phyloP scores from a whole-genome alignment of 2,888 invertebrate genomes.

The Ceramica pisi region DNA sequence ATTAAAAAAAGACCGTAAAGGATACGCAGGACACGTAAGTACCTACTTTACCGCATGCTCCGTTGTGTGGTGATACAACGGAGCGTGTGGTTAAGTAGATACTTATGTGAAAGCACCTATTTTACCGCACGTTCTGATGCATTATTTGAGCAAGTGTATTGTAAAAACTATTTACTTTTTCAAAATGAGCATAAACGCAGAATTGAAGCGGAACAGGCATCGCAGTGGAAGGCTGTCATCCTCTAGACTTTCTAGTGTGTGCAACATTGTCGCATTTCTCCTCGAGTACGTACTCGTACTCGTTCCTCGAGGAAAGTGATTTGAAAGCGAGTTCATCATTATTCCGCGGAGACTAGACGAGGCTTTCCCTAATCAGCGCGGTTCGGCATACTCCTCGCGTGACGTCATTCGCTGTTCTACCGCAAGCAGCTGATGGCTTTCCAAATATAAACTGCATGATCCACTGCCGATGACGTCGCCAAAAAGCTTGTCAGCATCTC shows the following conservation, averaged over 20 bases:
- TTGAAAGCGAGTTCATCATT: slow-evolving; percentile 65
- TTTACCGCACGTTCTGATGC: too few species aligned
- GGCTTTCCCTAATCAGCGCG: slow-evolving; percentile 64
- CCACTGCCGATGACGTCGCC: not conserved
- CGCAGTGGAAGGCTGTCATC: slow-evolving; percentile 4
- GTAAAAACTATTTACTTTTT: too few species aligned
- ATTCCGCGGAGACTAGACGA: slow-evolving; percentile 53
- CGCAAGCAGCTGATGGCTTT: slow-evolving; percentile 3
- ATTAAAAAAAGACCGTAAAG: too few species aligned
- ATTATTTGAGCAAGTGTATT: too few species aligned
- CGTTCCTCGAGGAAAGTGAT: slow-evolving; percentile 53
- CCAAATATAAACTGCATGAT: not conserved
- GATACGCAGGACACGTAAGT: too few species aligned
- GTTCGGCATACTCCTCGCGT: slow-evolving; percentile 21
- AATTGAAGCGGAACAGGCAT: not conserved
- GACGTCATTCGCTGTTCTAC: slow-evolving; percentile 41
- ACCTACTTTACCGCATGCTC: too few species aligned
- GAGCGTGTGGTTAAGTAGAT: too few species aligned
- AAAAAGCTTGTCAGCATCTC: not conserved
- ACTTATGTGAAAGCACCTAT: too few species aligned
- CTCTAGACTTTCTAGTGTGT: slow-evolving; percentile 56
- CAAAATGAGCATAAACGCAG: not conserved
- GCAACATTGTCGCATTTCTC: slow-evolving; percentile 50
- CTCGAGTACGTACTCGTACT: slow-evolving; percentile 16
- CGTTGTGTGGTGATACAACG: too few species aligned